Evolutionary conservation across 2,113 vertebrate species (phyloP).

Genomic region (Chlorocebus sabaeus): DNA sequence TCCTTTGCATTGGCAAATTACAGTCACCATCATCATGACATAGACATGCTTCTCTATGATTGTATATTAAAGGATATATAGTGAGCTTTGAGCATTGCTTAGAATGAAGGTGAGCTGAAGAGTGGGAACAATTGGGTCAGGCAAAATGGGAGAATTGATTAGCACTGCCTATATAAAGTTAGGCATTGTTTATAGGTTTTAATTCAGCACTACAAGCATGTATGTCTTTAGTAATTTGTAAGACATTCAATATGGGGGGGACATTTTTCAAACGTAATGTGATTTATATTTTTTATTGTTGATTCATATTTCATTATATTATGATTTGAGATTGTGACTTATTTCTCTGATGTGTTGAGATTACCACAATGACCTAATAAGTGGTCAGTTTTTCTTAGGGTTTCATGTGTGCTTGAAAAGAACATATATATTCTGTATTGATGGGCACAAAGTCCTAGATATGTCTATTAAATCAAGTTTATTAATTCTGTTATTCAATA

Average conservation of each 20-base stretch:
- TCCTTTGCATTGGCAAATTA: neutral
- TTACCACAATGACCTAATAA: neutral
- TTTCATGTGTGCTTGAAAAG: neutral
- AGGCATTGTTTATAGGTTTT: neutral
- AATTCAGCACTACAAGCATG: neutral
- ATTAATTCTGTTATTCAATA: neutral
- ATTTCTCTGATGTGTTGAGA: neutral
- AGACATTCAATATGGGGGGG: neutral
- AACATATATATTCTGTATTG: neutral
- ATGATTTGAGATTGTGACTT: neutral
- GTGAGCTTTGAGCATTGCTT: neutral
- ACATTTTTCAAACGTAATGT: neutral
- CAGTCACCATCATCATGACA: neutral
- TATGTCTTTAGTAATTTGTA: neutral
- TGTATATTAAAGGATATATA: neutral
- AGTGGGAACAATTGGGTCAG: neutral
- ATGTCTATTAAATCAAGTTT: neutral
- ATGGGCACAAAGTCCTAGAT: neutral
- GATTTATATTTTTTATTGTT: neutral
- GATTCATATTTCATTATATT: slow-evolving; percentile 5
- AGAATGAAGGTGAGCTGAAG: neutral
- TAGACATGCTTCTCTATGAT: neutral
- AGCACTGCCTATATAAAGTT: neutral
- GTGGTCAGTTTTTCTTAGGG: neutral
- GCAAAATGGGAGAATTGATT: neutral